Base-by-base conservation (phyloP, 1,140 invertebrate species). In the Coenobita brevimanus region DNA sequence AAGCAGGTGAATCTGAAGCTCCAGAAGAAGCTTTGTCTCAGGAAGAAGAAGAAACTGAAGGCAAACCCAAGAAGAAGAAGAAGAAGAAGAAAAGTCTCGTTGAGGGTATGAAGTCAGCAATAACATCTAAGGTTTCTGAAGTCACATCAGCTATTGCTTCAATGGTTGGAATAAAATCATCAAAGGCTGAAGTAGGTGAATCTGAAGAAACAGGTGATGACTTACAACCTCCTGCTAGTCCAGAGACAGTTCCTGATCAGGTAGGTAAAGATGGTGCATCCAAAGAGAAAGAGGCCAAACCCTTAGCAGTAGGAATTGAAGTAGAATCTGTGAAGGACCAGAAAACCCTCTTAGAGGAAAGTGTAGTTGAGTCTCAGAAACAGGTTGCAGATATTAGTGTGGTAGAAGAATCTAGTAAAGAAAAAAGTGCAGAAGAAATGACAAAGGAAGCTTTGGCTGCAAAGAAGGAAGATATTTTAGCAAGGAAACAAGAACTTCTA, bases 381-480 rank as follows among this genome's bases (percentile, higher is more conserved):
- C 36, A 3, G 24, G 50, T 38, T 4, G 33, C 21, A 38, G 33
- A n/a, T 60, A 50, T 41, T 36, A n/a, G n/a, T 8, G 8, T 30
- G 1, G 17, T n/a, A n/a, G 69, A 33, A 73, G 67, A 73, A 33
- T 24, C 50, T 38, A 33, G 13, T 30, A 41, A 62, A 2, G 43
- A 46, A 13, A 69, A 69, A 46, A 54, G 43, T 36, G 41, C 62
- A 87, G 33, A 36, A 75, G 10, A 15, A 21, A 54, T 62, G n/a
- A 50, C 57, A 36, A 71, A 82, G 81, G 80, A 82, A 6, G 41
- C 38, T 38, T 24, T 87, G 33, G 62, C 82, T 46, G 81, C 83
- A 60, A 89, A 90, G 80, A 85, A 69, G 79, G 79, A 84, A 50
- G 86, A 90, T 79, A 82, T 81, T 27, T 73, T 87, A 83, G 78